These are phyloP conservation scores for Parotocinclus haroldoi DNA, from an alignment of 2,797 vertebrate species.

Conservation along the genomic window DNA sequence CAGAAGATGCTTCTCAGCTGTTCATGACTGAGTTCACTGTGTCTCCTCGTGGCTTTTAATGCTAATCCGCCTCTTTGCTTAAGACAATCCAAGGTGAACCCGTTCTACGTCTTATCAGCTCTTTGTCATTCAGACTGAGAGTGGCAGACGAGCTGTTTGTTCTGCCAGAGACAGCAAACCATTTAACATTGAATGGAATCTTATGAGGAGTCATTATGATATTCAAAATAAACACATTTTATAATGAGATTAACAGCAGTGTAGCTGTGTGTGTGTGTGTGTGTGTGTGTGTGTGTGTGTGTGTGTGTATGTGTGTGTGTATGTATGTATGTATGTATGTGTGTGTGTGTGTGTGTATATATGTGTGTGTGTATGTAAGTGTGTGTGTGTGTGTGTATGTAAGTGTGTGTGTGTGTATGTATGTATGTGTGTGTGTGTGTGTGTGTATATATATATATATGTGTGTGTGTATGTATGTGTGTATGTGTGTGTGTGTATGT, in stretches of 20 bases:
- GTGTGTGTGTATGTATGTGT: too few species aligned
- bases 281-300: not conserved
- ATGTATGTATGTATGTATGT: not conserved
- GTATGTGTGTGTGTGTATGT: not conserved
- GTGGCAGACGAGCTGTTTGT: conserved; percentile 8
- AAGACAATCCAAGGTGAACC: conserved; percentile 6
- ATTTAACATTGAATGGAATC: not conserved
- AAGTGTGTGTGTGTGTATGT: too few species aligned
- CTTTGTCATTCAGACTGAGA: conserved; percentile 14
- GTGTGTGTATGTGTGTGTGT: not conserved
- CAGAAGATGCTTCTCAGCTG: not conserved
- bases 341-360: not conserved
- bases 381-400: too few species aligned
- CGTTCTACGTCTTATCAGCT: conserved; percentile 18
- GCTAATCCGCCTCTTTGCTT: conserved; percentile 12
- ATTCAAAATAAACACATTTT: not conserved
- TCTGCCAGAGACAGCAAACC: not conserved
- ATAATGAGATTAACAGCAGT: too few species aligned
- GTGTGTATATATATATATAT: too few species aligned
- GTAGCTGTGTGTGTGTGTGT: not conserved
- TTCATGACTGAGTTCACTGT: too few species aligned
- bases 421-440: too few species aligned
- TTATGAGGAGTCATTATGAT: not conserved
- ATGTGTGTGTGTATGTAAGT: too few species aligned
- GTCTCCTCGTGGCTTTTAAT: conserved; percentile 7